Conservation (phyloP, 2,888 invertebrate genomes). For the Leptogaster cylindrica region DNA sequence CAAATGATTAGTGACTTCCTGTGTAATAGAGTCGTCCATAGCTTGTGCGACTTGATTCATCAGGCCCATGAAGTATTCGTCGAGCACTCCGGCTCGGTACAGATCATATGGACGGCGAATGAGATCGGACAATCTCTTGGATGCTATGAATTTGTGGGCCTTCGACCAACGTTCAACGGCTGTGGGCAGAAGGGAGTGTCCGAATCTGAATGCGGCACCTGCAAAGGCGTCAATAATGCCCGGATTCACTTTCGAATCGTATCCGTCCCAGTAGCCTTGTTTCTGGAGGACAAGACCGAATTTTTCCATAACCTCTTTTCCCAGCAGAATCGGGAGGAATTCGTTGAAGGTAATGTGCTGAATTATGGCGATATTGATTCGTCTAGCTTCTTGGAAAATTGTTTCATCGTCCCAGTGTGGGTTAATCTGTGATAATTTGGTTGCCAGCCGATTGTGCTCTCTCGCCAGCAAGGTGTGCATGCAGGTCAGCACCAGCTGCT, state of each 20-base stretch:
- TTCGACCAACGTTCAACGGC: slow-evolving; percentile 94
- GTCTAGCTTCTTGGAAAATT: slow-evolving; percentile 83
- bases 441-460: slow-evolving; percentile 88
- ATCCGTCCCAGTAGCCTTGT: slow-evolving; percentile 69
- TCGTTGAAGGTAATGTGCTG: slow-evolving; percentile 92
- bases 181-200: slow-evolving; percentile 87
- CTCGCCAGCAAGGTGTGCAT: slow-evolving; percentile 92
- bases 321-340: slow-evolving; percentile 85
- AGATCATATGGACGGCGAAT: slow-evolving; percentile 89
- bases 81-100: slow-evolving; percentile 87
- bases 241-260: slow-evolving; percentile 83
- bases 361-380: slow-evolving; percentile 84
- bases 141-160: slow-evolving; percentile 92
- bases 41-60: slow-evolving; percentile 95
- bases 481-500: slow-evolving; percentile 85
- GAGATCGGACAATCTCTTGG: slow-evolving; percentile 84
- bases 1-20: slow-evolving; percentile 88
- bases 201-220: slow-evolving; percentile 91
- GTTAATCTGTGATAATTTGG: slow-evolving; percentile 77
- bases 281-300: slow-evolving; percentile 84
- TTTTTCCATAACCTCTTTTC: slow-evolving; percentile 90
- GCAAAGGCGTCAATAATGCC: slow-evolving; percentile 88
- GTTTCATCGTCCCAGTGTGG: slow-evolving; percentile 95
- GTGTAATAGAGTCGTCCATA: slow-evolving; percentile 93
- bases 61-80: slow-evolving; percentile 90